Evolutionary conservation across 1,140 invertebrate genomes (phyloP), one percentile per base, ranked within the genome.

Genomic region (Bemisia tabaci): DNA sequence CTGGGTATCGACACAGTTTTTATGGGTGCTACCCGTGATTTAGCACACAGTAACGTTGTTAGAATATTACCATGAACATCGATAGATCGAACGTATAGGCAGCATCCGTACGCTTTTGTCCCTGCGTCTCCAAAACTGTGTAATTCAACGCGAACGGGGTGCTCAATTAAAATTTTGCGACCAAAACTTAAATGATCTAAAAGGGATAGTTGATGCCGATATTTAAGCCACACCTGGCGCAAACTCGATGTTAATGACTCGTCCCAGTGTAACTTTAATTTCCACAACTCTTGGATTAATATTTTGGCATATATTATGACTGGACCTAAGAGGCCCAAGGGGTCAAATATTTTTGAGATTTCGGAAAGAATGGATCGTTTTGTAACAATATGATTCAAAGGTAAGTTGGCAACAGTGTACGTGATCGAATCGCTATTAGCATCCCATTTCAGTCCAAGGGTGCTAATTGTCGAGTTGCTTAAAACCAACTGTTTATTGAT

Each of bases 311-410:
- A 67, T 1, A 74, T 70, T 1, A 72, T 70, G 5, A 77, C 62
- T 2, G 78, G 75, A 0, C 73, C 68, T 0, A 79, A 23, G 70
- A 75, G 75, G 0, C 77, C 76, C 9, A 80, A 33, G 0, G 77
- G 78, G 68, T 80, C 78, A 69, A 75, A 80, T 26, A 81, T 68
- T 22, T 72, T 73, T 11, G 70, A 66, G 1, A 76, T 74, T 0
- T 69, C 67, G 1, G 76, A 76, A 11, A 79, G 33, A 1, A 77
- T 24, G 1, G 39, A 23, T 25, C 77, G 62, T 71, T 78, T 77
- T 1, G 70, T 70, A n/a, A 58, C 11, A 58, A n/a, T 11, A 58
- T n/a, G 48, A 58, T 58, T n/a, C n/a, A n/a, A n/a, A 58, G 48
- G n/a, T 58, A 12, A 12, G n/a, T 12, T 58, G n/a, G n/a, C n/a